Evolutionary conservation across 2,797 vertebrate species (phyloP), one percentile per base, ranked within the genome.

Genomic region (Coccyzus lansbergi): DNA sequence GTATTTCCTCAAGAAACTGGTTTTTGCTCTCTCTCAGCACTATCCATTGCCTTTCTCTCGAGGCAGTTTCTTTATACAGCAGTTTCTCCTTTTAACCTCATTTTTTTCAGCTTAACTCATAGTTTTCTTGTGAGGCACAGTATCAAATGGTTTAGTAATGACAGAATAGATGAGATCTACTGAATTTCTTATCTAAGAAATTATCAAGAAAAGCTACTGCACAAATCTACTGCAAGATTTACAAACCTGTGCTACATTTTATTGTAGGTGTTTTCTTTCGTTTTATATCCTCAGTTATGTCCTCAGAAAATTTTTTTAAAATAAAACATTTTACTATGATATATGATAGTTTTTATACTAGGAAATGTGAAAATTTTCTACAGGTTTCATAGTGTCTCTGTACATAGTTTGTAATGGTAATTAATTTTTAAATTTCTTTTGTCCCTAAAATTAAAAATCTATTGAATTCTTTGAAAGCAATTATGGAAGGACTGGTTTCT

Each of bases 31-130:
- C 94, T 88, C 42, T 88, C 38, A 48, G 0, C 2, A 3, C 7
- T 56, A 46, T 24, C 38, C 22, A 13, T 68, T 83, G 21, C 17
- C 21, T 93, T 91, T 88, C 36, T 90, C 42, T 83, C 88, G 67
- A 79, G 55, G 25, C 38, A 79, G 59, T 51, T 71, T 86, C 29
- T 81, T 83, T 76, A 65, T 76, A 19, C 12, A 76, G 36, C 7
- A 38, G n/a, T 62, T 93, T 65, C 31, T 67, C 76, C 86, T 74
- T 76, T 65, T 82, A 90, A 92, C 72, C 21, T 86, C 19, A 17
- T 82, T 94, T 86, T 72, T 21, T 69, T 79, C 29, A 79, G 34
- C 55, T 88, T 86, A 93, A 34, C 75, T 91, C 51, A 26, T 58
- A 67, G 48, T 76, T 92, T 90, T 92, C 48, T 77, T 33, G 12